Conservation (phyloP, 2,113 vertebrate species). For the Phocoena phocoena region DNA sequence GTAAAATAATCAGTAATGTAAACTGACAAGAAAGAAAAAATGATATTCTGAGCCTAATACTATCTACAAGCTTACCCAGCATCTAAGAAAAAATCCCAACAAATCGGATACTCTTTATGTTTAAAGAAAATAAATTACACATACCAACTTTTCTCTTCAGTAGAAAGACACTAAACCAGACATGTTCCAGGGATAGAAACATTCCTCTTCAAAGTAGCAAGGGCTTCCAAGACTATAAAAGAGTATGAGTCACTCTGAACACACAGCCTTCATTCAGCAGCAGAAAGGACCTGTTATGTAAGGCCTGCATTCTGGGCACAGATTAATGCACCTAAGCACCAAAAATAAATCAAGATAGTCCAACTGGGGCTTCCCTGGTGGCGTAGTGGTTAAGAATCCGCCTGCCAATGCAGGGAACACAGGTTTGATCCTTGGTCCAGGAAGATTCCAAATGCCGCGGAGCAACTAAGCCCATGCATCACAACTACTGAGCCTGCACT, state of each 20-base stretch:
- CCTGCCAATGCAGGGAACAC: no score
- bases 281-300: background rate
- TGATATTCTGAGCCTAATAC: background rate
- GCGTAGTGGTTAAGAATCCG: no score
- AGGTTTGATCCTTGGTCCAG: no score
- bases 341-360: background rate
- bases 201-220: background rate
- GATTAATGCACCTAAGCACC: background rate
- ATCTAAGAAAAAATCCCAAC: background rate
- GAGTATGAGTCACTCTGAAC: background rate
- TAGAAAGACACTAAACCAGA: background rate
- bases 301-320: background rate
- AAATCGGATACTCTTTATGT: background rate
- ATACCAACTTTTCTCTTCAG: background rate
- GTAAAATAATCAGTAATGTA: background rate
- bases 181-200: background rate
- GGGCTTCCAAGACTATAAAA: background rate
- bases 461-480: no score
- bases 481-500: no score
- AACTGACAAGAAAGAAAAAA: background rate
- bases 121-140: background rate
- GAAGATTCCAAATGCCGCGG: no score
- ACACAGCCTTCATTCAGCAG: background rate
- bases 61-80: background rate
- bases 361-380: background rate